phyloP scores from a whole-genome alignment of 2,797 vertebrate genomes.

The Crenichthys baileyi region DNA sequence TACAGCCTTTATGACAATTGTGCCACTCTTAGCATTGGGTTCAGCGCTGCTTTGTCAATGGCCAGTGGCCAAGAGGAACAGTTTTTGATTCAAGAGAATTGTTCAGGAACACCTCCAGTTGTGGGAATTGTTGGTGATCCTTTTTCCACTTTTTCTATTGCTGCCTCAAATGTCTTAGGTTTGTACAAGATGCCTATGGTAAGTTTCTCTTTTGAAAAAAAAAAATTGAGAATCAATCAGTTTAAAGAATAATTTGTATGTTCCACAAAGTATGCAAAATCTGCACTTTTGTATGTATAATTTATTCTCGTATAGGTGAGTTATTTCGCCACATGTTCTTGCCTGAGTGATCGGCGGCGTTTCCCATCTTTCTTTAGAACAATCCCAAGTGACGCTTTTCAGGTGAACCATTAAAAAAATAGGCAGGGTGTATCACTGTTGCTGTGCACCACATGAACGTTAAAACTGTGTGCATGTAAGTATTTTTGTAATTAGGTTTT shows the following conservation, averaged over 20 bases:
- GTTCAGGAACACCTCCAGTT: constrained; percentile 50
- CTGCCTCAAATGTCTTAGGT: constrained; percentile 49
- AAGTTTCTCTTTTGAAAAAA: constrained; percentile 21
- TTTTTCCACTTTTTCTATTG: constrained; percentile 56
- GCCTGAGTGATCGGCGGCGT: constrained; percentile 41
- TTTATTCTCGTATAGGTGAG: constrained; percentile 65
- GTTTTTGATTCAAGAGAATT: constrained; percentile 36
- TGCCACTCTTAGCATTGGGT: constrained; percentile 64
- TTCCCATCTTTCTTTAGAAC: constrained; percentile 66
- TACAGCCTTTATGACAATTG: constrained; percentile 79
- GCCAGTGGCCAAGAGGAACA: constrained; percentile 47
- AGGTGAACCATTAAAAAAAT: constrained; percentile 41
- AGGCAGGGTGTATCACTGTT: neutral
- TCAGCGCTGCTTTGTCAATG: constrained; percentile 68
- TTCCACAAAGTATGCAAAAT: neutral
- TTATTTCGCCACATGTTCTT: constrained; percentile 71
- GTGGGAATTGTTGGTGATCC: constrained; percentile 61
- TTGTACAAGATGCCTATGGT: constrained; percentile 57
- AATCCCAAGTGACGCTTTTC: constrained; percentile 73
- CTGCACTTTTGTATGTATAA: neutral
- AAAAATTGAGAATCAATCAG: neutral
- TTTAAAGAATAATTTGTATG: neutral
- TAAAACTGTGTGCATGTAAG: neutral
- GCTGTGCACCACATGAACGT: neutral
- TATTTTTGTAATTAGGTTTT: neutral